Base-by-base conservation (phyloP, 2,797 vertebrate genomes). In the Clamator glandarius region DNA sequence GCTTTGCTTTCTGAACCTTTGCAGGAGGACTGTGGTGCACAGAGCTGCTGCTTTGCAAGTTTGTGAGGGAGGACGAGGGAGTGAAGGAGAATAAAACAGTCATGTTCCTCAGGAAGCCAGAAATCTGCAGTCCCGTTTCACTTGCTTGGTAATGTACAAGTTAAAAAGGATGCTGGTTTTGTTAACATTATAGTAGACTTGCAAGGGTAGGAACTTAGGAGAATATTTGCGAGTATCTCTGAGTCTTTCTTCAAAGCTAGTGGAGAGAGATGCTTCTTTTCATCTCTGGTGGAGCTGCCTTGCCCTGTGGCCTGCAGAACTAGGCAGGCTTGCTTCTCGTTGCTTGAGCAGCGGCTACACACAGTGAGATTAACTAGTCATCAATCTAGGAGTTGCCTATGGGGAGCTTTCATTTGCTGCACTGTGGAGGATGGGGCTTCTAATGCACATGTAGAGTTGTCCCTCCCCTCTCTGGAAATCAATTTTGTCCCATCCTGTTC, bases 31-130 rank as follows among this genome's bases (percentile, higher is more conserved):
- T 77, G 50, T 3, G 2, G 26, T 62, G 36, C 33, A 57, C 24
- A 55, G 39, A 8, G 57, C 78, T 90, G 83, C 80, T 84, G 74
- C 74, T 84, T 44, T 69, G 59, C 55, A 26, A 31, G 63, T 64
- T 58, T 68, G 13, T 63, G 67, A 55, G 66, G 77, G 57, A 15
- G 46, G 46, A 76, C 36, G 46, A 81, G 29, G n/a, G 75, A 83
- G 24, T 0, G 0, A 74, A 28, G 26, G 44, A 87, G 44, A 28
- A 82, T 31, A 76, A 92, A 79, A 44, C 63, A 78, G n/a, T 51
- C 26, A 7, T 23, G 44, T 70, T 58, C 33, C 54, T 84, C 20
- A 11, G 74, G 44, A 86, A 93, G 75, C 36, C 72, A 72, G 69
- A 61, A 80, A 80, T 68, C 74, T 85, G 74, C 72, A 85, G 4